Evolutionary conservation across 35 echinoderm and acorn worm genomes (phyloP).

Genomic region (Lytechinus variegatus): DNA sequence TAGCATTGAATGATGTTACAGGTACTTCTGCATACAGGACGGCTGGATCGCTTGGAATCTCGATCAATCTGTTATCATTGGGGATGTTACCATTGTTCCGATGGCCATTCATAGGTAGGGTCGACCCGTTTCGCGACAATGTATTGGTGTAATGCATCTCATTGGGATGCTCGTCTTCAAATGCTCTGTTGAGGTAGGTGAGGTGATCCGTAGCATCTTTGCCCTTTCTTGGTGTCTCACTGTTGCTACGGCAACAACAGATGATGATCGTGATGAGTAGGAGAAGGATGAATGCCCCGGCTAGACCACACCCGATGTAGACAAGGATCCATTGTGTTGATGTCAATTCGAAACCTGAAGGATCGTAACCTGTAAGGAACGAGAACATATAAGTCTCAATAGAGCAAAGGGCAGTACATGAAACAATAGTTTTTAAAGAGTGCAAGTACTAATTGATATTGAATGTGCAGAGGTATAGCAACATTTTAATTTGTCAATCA

Average conservation of each 20-base stretch:
- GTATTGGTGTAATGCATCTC: slow-evolving; percentile 28
- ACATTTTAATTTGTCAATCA: too few relatives aligned
- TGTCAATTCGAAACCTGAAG: background rate
- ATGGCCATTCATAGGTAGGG: slow-evolving; percentile 15
- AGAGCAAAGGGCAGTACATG: too few relatives aligned
- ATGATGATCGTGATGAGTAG: background rate
- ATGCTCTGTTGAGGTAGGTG: slow-evolving; percentile 41
- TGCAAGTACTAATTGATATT: too few relatives aligned
- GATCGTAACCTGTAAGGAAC: background rate
- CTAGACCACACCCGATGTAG: slow-evolving; percentile 32
- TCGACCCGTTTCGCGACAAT: background rate
- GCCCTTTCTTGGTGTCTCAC: slow-evolving; percentile 7
- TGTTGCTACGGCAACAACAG: background rate
- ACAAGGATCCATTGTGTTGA: slow-evolving; percentile 31
- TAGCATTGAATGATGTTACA: slow-evolving; percentile 31
- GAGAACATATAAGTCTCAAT: too few relatives aligned
- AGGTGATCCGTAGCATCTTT: background rate
- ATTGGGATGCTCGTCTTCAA: background rate
- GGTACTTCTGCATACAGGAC: slow-evolving; percentile 24
- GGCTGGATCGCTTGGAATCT: slow-evolving; percentile 32
- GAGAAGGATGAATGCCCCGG: slow-evolving; percentile 31
- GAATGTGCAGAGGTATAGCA: too few relatives aligned
- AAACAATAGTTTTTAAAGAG: too few relatives aligned
- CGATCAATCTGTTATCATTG: slow-evolving; percentile 12
- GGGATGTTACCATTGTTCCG: background rate